Evolutionary conservation across 2,888 invertebrate species (phyloP).

Genomic region (Heliconius cydno): DNA sequence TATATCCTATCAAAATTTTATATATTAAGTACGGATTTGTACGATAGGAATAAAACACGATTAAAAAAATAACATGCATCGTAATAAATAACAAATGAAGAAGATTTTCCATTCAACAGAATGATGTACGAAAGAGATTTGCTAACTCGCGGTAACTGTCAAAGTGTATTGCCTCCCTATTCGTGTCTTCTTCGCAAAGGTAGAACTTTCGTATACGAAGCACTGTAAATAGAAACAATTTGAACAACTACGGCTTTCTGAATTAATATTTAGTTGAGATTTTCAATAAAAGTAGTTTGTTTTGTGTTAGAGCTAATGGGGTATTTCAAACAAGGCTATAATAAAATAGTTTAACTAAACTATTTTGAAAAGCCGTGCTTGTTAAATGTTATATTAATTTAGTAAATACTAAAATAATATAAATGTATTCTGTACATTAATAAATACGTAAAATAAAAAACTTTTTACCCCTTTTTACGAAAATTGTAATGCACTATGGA

Average conservation of each 20-base stretch:
- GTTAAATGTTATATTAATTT: background rate
- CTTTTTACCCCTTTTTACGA: too few species aligned
- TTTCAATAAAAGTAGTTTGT: background rate
- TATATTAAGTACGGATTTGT: too few species aligned
- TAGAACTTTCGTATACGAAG: background rate
- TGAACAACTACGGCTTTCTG: background rate
- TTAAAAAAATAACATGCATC: background rate
- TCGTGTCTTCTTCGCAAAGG: conserved; percentile 5
- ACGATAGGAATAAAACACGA: background rate
- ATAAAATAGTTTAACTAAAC: background rate
- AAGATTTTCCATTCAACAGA: conserved; percentile 15
- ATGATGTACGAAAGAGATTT: conserved; percentile 19
- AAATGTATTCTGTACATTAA: too few species aligned
- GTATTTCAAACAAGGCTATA: background rate
- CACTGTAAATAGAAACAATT: background rate
- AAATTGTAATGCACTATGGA: too few species aligned
- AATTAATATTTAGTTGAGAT: background rate
- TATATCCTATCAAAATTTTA: too few species aligned
- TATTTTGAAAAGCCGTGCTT: too few species aligned
- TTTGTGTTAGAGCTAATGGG: background rate
- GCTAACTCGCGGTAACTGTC: conserved; percentile 13
- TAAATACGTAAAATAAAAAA: too few species aligned
- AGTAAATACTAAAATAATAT: too few species aligned
- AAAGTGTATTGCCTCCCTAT: conserved; percentile 23
- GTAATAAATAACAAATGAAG: conserved; percentile 15